These are phyloP conservation scores for Rhinichthys klamathensis DNA, from an alignment of 2,113 vertebrate species.

Conservation along the genomic window DNA sequence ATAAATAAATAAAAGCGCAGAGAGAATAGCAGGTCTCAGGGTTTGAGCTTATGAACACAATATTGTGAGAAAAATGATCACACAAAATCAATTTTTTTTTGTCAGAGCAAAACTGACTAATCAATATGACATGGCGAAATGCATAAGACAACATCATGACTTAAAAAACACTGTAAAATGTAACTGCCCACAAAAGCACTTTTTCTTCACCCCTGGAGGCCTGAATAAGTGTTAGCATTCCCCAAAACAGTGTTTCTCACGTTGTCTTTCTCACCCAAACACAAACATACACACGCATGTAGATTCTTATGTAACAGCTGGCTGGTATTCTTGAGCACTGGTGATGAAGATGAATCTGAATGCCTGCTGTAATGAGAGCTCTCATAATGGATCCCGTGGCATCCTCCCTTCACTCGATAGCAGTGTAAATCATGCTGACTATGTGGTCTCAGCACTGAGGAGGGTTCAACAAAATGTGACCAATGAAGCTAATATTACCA, in stretches of 20 bases:
- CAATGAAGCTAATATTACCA: background rate
- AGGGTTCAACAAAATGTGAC: constrained; percentile 14
- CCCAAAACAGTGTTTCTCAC: background rate
- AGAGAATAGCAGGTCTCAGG: background rate
- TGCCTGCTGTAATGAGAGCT: constrained; percentile 66
- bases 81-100: background rate
- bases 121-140: background rate
- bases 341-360: constrained; percentile 59
- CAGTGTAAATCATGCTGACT: constrained; percentile 63
- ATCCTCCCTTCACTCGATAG: constrained; percentile 60
- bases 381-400: constrained; percentile 67
- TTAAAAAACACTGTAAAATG: background rate
- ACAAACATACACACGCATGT: constrained; percentile 4
- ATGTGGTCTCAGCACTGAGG: constrained; percentile 38
- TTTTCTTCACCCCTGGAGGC: background rate
- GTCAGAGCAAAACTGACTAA: background rate
- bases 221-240: constrained; percentile 13
- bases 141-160: background rate
- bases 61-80: background rate
- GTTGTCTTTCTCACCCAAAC: background rate
- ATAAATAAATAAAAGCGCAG: too few species aligned
- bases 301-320: constrained; percentile 59
- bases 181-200: background rate
- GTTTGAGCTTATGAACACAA: background rate
- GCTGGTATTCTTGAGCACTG: constrained; percentile 44